Evolutionary conservation across 2,888 invertebrate genomes (phyloP).

Genomic region (Melanchra persicariae): DNA sequence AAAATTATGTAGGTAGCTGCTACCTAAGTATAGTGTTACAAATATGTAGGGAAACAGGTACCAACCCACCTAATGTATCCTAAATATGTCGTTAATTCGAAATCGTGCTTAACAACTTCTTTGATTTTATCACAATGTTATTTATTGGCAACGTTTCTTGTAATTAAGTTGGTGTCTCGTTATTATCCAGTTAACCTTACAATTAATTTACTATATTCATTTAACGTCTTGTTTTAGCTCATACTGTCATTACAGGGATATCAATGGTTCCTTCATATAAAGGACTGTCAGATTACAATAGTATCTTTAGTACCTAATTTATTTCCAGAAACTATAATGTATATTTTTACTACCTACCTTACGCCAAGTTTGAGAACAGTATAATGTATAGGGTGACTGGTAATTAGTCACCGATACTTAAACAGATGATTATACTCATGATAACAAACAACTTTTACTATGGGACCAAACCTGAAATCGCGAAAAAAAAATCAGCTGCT

Average conservation of each 20-base stretch:
- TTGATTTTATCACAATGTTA: slow-evolving; percentile 72
- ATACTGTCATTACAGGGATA: not conserved
- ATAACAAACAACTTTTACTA: too few relatives aligned
- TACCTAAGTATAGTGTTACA: not conserved
- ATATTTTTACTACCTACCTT: too few relatives aligned
- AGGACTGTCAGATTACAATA: not conserved
- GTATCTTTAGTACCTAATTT: not conserved
- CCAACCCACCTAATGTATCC: not conserved
- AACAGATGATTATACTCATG: too few relatives aligned
- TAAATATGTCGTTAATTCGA: slow-evolving; percentile 24
- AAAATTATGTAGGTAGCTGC: not conserved
- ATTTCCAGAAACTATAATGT: not conserved
- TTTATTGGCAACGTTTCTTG: slow-evolving; percentile 59
- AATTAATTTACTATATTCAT: slow-evolving; percentile 17
- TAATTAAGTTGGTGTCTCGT: slow-evolving; percentile 47
- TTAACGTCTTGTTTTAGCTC: not conserved
- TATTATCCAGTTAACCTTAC: slow-evolving; percentile 42
- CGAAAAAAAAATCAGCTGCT: too few relatives aligned
- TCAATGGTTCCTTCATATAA: not conserved
- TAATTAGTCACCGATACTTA: too few relatives aligned
- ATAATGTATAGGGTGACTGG: too few relatives aligned
- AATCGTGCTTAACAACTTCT: slow-evolving; percentile 67
- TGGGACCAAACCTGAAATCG: too few relatives aligned
- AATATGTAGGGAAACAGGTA: not conserved
- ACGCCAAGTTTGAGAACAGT: not conserved